Conservation (phyloP, 2,797 vertebrate species). For the Acipenser oxyrinchus region DNA sequence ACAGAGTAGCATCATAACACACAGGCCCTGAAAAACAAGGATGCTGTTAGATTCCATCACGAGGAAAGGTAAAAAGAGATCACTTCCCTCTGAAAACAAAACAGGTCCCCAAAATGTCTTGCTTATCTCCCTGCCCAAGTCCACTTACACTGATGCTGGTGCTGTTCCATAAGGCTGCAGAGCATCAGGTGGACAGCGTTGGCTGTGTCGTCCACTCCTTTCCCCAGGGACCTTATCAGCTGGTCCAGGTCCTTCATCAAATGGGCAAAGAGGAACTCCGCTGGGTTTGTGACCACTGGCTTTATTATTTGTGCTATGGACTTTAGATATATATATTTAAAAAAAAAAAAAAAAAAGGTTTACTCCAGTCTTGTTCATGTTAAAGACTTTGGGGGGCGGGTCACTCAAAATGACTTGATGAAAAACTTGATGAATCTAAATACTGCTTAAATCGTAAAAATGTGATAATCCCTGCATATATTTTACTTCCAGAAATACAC, state of each 20-base stretch:
- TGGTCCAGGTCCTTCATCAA: conserved; percentile 67
- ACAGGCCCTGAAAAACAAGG: conserved; percentile 48
- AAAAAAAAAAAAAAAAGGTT: conserved; percentile 10
- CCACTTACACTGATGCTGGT: conserved; percentile 53
- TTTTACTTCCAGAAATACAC: too few species aligned
- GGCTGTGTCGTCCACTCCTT: conserved; percentile 69
- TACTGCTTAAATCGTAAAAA: too few species aligned
- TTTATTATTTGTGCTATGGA: conserved; percentile 57
- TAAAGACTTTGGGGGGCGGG: background rate
- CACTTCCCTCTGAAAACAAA: background rate
- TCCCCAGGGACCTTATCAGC: conserved; percentile 67
- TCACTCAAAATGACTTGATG: background rate
- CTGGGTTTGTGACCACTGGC: conserved; percentile 45
- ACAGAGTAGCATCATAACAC: conserved; percentile 47
- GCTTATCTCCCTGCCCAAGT: too few species aligned
- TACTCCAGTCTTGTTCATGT: background rate
- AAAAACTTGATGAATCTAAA: too few species aligned
- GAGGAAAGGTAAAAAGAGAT: background rate
- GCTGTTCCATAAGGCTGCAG: conserved; percentile 44
- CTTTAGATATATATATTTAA: conserved; percentile 41
- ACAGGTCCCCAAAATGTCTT: background rate
- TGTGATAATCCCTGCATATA: too few species aligned
- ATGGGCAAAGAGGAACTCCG: conserved; percentile 65
- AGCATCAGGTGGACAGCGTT: conserved; percentile 65
- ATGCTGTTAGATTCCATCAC: background rate